Conservation (phyloP, 92 coral and sea anemone genomes). For the Epizoanthus stellaris region DNA sequence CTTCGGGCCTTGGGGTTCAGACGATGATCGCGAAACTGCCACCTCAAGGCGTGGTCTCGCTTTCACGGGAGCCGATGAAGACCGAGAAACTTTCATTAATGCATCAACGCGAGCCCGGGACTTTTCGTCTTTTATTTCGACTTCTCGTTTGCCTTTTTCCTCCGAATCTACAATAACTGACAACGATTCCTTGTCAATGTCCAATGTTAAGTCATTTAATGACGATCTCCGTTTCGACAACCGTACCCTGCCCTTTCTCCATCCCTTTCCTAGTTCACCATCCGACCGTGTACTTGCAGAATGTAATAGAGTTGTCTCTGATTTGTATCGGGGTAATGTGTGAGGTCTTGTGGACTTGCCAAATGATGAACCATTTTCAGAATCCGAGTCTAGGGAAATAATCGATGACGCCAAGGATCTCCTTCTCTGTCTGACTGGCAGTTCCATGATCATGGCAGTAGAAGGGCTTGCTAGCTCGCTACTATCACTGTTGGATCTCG, state of each 20-base stretch:
- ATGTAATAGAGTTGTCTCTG: constrained; percentile 59
- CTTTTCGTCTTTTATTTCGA: constrained; percentile 50
- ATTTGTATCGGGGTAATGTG: constrained; percentile 52
- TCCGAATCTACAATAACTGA: constrained; percentile 46
- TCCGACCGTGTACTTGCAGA: constrained; percentile 28
- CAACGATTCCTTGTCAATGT: background rate
- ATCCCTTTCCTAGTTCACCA: background rate
- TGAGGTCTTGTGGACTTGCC: constrained; percentile 43
- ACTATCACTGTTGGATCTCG: constrained; percentile 49
- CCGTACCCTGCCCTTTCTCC: constrained; percentile 9
- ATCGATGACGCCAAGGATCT: constrained; percentile 63
- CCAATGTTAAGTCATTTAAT: constrained; percentile 10
- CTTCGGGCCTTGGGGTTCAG: constrained; percentile 84
- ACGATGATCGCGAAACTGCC: constrained; percentile 80
- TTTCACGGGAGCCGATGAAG: constrained; percentile 89
- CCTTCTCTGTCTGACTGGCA: constrained; percentile 17
- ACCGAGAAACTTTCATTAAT: constrained; percentile 70
- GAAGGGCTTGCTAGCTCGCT: constrained; percentile 79
- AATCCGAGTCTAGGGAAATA: constrained; percentile 79
- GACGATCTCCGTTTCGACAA: constrained; percentile 35
- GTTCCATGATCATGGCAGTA: constrained; percentile 27
- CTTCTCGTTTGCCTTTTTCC: constrained; percentile 30
- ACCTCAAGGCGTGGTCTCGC: constrained; percentile 83
- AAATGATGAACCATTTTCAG: constrained; percentile 71
- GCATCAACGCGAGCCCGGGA: constrained; percentile 70